A percentile compares a stretch with the other conserved stretches of the same genome.
Conservation (phyloP, 2,113 vertebrate genomes). For the Hymenochirus boettgeri region DNA sequence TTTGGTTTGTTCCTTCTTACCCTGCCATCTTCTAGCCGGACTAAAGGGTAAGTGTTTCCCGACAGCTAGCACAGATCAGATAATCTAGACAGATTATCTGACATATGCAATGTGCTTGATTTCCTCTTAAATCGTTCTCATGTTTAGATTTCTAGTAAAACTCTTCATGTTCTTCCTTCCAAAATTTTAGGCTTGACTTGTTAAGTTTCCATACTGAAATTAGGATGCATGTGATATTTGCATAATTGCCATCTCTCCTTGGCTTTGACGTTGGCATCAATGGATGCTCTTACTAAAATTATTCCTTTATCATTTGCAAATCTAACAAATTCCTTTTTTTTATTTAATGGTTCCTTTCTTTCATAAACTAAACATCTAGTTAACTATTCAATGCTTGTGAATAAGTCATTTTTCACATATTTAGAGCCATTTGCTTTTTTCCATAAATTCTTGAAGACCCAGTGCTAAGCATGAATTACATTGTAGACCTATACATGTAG, state of each 20-base stretch:
- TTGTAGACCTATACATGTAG: too few relatives aligned
- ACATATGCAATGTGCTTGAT: constrained; percentile 89
- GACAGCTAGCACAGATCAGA: constrained; percentile 97
- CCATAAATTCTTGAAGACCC: constrained; percentile 43
- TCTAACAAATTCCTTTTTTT: constrained; percentile 64
- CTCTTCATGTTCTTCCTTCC: constrained; percentile 73
- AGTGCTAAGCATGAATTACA: constrained; percentile 56
- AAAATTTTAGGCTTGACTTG: constrained; percentile 84
- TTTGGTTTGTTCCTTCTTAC: constrained; percentile 99
- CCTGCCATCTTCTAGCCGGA: constrained; percentile 99
- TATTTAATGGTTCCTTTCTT: constrained; percentile 63
- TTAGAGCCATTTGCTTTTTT: constrained; percentile 49
- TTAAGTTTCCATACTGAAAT: constrained; percentile 88
- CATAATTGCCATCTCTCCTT: constrained; percentile 99
- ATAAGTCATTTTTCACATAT: constrained; percentile 70
- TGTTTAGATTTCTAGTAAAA: constrained; percentile 93
- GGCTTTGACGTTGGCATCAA: constrained; percentile 84
- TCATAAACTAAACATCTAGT: constrained; percentile 68
- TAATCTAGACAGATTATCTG: constrained; percentile 99
- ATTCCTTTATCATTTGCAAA: constrained; percentile 62
- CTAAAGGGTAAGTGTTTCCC: constrained; percentile 99
- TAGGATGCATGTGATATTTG: constrained; percentile 96
- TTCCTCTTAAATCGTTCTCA: constrained; percentile 84
- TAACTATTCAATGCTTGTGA: constrained; percentile 74
- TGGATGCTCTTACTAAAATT: constrained; percentile 86